Conservation (phyloP, 2,113 vertebrate species). For the Halichoerus grypus region DNA sequence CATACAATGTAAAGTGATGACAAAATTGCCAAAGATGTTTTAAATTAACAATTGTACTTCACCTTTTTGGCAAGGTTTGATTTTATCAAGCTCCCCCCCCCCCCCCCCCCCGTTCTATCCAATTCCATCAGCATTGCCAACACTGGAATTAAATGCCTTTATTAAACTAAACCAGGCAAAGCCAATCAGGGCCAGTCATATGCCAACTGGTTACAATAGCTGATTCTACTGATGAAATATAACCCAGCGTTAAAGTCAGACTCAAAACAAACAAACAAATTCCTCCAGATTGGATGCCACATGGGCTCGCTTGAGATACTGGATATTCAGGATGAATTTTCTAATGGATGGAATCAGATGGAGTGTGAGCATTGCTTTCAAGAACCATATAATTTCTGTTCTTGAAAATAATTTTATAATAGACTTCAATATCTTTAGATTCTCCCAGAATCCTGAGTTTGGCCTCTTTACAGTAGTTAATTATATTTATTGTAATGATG, state of each 20-base stretch:
- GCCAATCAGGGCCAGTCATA: conserved; percentile 44
- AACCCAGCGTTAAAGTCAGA: conserved; percentile 75
- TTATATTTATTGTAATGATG: conserved; percentile 77
- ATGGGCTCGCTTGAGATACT: conserved; percentile 51
- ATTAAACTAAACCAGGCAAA: conserved; percentile 77
- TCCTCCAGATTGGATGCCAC: conserved; percentile 32
- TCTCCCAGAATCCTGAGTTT: conserved; percentile 46
- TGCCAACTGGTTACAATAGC: conserved; percentile 63
- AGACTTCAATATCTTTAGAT: conserved; percentile 34
- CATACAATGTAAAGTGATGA: background rate
- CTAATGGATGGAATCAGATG: conserved; percentile 55
- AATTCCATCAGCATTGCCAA: conserved; percentile 16
- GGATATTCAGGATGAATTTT: conserved; percentile 46
- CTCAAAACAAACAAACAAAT: conserved; percentile 78
- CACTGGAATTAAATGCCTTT: conserved; percentile 54
- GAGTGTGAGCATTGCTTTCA: conserved; percentile 37
- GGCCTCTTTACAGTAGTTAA: conserved; percentile 50
- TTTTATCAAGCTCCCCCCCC: conserved; percentile 55
- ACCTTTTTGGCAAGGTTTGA: conserved; percentile 48
- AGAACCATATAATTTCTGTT: conserved; percentile 62
- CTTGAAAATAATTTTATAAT: conserved; percentile 62
- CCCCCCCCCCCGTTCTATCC: background rate
- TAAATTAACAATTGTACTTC: conserved; percentile 33
- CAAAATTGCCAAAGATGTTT: conserved; percentile 17
- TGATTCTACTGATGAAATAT: conserved; percentile 76